Percentiles rank a stretch among this genome's conserved stretches.
These are phyloP conservation scores for Zosterops hypoxanthus DNA, from an alignment of 2,113 vertebrate species.

Conservation along the genomic window DNA sequence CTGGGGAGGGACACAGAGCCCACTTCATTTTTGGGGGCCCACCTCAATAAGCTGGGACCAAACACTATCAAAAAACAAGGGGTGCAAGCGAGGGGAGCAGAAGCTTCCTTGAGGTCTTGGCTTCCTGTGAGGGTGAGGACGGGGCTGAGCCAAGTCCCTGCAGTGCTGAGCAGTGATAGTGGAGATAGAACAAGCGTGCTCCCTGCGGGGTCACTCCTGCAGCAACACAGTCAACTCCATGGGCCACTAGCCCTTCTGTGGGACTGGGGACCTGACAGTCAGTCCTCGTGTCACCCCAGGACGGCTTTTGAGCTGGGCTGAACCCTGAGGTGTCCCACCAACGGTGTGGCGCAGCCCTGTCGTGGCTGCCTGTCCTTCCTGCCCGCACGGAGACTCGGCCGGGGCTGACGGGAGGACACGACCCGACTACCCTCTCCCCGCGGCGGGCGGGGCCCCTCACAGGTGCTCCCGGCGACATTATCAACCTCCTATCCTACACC, in stretches of 20 bases:
- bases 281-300: rapidly evolving
- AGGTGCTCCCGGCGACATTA: rapidly evolving
- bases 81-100: too few species aligned
- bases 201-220: rapidly evolving
- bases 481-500: too few species aligned
- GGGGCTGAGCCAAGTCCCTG: rapidly evolving
- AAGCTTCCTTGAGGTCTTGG: rapidly evolving
- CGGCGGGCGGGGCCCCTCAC: rapidly evolving
- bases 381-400: rapidly evolving
- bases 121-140: too few species aligned
- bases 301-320: rapidly evolving
- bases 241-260: rapidly evolving
- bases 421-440: rapidly evolving
- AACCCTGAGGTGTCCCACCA: rapidly evolving
- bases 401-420: rapidly evolving
- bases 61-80: neutral
- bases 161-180: too few species aligned
- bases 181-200: neutral
- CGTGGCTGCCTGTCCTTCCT: too few species aligned
- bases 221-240: rapidly evolving
- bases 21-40: neutral
- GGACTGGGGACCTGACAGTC: too few species aligned
- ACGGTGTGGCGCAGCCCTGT: rapidly evolving
- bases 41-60: neutral
- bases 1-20: neutral